Conservation (phyloP, 2,113 vertebrate genomes). For the Enhydra lutris region DNA sequence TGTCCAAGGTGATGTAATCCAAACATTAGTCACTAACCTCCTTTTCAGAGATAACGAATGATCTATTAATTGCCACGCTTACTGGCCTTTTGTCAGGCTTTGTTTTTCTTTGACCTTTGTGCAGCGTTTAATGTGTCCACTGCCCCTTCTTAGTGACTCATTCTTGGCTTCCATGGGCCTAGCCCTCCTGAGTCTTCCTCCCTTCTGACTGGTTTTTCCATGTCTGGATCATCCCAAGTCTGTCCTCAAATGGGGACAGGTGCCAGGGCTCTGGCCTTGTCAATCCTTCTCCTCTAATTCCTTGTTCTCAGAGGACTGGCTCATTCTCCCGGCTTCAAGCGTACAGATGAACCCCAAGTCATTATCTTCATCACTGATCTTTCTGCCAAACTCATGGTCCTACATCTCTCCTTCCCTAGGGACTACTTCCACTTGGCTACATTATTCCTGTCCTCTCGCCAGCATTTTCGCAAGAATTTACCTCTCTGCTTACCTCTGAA, state of each 20-base stretch:
- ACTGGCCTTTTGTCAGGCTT: conserved; percentile 18
- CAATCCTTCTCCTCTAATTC: not conserved
- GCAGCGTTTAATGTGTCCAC: not conserved
- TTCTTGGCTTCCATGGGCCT: not conserved
- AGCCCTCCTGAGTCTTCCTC: not conserved
- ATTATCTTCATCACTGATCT: not conserved
- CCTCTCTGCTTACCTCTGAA: not conserved
- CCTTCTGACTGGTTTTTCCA: not conserved
- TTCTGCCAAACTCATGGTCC: not conserved
- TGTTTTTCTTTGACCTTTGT: conserved; percentile 3
- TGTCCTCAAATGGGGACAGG: not conserved
- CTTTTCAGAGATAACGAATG: conserved; percentile 58
- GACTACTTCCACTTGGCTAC: not conserved
- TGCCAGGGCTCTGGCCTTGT: not conserved
- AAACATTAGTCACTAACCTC: conserved; percentile 61
- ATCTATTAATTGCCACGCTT: conserved; percentile 8
- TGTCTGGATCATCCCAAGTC: not conserved
- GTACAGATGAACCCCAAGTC: fast-evolving
- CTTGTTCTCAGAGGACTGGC: not conserved
- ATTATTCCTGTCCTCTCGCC: not conserved
- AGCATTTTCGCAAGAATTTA: not conserved
- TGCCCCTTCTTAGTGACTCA: conserved; percentile 2
- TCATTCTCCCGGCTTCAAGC: not conserved
- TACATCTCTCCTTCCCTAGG: not conserved
- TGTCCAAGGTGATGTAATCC: conserved; percentile 68